phyloP scores from a whole-genome alignment of 2,888 invertebrate genomes.

The Sceliomorpha sp. region DNA sequence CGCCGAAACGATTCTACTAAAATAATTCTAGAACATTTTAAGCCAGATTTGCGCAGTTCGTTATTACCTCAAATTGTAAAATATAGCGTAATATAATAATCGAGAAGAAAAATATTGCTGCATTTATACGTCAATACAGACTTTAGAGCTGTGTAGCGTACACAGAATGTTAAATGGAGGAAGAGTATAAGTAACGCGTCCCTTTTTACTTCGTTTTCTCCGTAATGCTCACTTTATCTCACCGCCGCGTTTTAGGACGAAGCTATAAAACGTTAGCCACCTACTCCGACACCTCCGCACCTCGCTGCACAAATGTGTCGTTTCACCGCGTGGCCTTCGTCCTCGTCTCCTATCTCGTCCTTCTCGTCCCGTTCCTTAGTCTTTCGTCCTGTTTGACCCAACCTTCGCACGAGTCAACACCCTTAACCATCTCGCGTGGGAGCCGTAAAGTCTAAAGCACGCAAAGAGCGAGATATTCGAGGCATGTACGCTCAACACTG shows the following conservation, averaged over 20 bases:
- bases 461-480: conserved; percentile 70
- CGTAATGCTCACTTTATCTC: conserved; percentile 67
- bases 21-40: too few species aligned
- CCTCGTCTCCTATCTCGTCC: conserved; percentile 20
- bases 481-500: conserved; percentile 60
- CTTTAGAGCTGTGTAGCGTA: conserved; percentile 5
- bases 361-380: conserved; percentile 35
- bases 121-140: too few species aligned
- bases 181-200: conserved; percentile 40
- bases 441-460: conserved; percentile 69
- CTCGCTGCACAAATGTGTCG: conserved; percentile 64
- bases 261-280: conserved; percentile 70
- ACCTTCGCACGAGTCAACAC: conserved; percentile 22
- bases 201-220: conserved; percentile 34
- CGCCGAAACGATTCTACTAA: too few species aligned
- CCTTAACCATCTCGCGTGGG: conserved; percentile 64
- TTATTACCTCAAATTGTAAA: too few species aligned
- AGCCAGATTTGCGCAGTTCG: too few species aligned
- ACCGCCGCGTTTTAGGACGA: conserved; percentile 68
- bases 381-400: conserved; percentile 28
- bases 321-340: conserved; percentile 66
- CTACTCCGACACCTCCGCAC: conserved; percentile 51
- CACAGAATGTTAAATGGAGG: conserved; percentile 18
- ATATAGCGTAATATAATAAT: too few species aligned
- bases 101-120: too few species aligned